phyloP scores from a whole-genome alignment of 2,888 invertebrate genomes.

The Protophormia terraenovae region DNA sequence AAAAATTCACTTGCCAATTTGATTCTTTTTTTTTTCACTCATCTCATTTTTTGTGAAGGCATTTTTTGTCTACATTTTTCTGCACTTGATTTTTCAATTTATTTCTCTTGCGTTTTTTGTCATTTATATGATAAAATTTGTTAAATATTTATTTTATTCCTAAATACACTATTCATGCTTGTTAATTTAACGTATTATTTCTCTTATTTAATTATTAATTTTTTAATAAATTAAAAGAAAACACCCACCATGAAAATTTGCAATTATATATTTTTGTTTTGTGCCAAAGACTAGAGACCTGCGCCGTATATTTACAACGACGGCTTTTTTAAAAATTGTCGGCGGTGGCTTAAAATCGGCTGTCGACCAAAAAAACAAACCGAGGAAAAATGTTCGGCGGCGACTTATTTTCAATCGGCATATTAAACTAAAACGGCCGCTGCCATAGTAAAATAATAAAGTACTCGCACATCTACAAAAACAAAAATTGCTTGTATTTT shows the following conservation, averaged over 20 bases:
- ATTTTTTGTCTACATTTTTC: conserved; percentile 50
- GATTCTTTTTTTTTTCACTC: conserved; percentile 28
- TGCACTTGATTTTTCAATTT: conserved; percentile 52
- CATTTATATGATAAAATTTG: not conserved
- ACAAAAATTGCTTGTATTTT: too few relatives aligned
- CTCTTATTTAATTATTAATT: not conserved
- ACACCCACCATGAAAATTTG: conserved; percentile 57
- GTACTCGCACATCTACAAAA: too few relatives aligned
- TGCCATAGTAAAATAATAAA: too few relatives aligned
- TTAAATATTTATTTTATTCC: not conserved
- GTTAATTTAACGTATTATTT: not conserved
- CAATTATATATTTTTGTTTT: conserved; percentile 43
- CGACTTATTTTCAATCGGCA: too few relatives aligned
- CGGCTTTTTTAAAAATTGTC: too few relatives aligned
- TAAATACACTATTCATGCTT: not conserved
- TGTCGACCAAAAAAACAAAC: too few relatives aligned
- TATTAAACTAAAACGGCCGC: too few relatives aligned
- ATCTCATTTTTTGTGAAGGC: conserved; percentile 54
- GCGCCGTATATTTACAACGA: too few relatives aligned
- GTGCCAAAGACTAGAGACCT: conserved; percentile 8
- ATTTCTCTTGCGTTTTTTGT: conserved; percentile 2
- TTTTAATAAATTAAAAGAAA: conserved; percentile 34
- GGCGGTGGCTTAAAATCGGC: too few relatives aligned
- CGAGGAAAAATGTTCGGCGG: too few relatives aligned
- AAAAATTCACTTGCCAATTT: conserved; percentile 59